phyloP scores from a whole-genome alignment of 2,888 invertebrate species.

The Napeogenes sylphis region DNA sequence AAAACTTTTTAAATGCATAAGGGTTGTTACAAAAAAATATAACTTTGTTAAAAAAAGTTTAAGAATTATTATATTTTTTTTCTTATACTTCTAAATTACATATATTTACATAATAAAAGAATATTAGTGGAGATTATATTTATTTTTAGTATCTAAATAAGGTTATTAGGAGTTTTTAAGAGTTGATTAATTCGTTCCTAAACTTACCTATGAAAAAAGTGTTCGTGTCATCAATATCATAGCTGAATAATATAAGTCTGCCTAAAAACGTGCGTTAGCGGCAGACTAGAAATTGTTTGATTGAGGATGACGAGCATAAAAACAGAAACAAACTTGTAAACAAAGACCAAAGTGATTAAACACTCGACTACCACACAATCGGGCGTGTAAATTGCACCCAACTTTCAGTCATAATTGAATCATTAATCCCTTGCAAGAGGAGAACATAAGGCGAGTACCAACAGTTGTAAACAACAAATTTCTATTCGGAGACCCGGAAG shows the following conservation, averaged over 20 bases:
- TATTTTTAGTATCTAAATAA: not conserved
- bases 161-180: not conserved
- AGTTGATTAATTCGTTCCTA: not conserved
- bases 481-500: constrained; percentile 58
- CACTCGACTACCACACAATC: constrained; percentile 40
- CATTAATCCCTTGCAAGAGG: constrained; percentile 18
- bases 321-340: constrained; percentile 71
- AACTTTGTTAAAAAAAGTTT: not conserved
- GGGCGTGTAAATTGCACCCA: constrained; percentile 37
- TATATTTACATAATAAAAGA: not conserved
- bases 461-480: constrained; percentile 48
- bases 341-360: constrained; percentile 60
- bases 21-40: constrained; percentile 4
- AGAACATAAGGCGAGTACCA: constrained; percentile 28
- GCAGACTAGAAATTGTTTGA: constrained; percentile 44
- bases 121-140: not conserved
- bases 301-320: constrained; percentile 57
- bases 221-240: constrained; percentile 13
- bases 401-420: constrained; percentile 41
- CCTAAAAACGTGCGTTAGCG: constrained; percentile 17
- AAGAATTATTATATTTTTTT: not conserved
- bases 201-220: constrained; percentile 21
- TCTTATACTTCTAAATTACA: not conserved
- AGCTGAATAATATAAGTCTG: constrained; percentile 18
- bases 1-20: constrained; percentile 8